phyloP scores from a whole-genome alignment of 64 coral and sea anemone genomes.

The Trachythela sp. region DNA sequence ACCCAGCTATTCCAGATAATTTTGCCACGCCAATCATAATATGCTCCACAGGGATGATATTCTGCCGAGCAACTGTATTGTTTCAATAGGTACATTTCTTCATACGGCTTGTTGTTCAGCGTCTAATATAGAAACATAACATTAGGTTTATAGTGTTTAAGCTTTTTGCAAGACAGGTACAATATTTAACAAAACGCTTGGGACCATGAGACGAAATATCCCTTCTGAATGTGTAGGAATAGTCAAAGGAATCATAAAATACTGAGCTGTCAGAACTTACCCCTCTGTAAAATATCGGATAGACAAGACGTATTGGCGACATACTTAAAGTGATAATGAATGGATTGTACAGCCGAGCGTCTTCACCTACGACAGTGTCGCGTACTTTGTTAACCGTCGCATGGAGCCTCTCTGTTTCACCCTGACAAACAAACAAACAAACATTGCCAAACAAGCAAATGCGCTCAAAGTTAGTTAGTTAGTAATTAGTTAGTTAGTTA shows the following conservation, averaged over 20 bases:
- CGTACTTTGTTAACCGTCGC: slow-evolving; percentile 73
- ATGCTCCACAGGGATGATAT: slow-evolving; percentile 65
- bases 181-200: background rate
- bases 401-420: slow-evolving; percentile 85
- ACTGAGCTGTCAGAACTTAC: slow-evolving; percentile 38
- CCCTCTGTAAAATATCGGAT: slow-evolving; percentile 80
- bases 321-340: slow-evolving; percentile 85
- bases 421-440: slow-evolving; percentile 35
- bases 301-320: slow-evolving; percentile 70
- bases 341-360: slow-evolving; percentile 83
- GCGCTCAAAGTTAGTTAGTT: background rate
- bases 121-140: slow-evolving; percentile 33
- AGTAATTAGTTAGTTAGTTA: too few relatives aligned
- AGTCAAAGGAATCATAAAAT: background rate
- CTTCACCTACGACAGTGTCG: slow-evolving; percentile 65
- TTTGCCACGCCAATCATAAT: slow-evolving; percentile 39
- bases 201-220: too few relatives aligned
- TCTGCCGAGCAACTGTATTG: slow-evolving; percentile 20
- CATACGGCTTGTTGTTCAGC: slow-evolving; percentile 77
- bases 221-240: background rate
- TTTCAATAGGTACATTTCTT: slow-evolving; percentile 47
- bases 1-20: slow-evolving; percentile 61
- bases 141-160: background rate
- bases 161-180: background rate
- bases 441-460: background rate